These are phyloP conservation scores for Drosophila tsacasi DNA, from an alignment of 1,140 invertebrate genomes.

Conservation along the genomic window DNA sequence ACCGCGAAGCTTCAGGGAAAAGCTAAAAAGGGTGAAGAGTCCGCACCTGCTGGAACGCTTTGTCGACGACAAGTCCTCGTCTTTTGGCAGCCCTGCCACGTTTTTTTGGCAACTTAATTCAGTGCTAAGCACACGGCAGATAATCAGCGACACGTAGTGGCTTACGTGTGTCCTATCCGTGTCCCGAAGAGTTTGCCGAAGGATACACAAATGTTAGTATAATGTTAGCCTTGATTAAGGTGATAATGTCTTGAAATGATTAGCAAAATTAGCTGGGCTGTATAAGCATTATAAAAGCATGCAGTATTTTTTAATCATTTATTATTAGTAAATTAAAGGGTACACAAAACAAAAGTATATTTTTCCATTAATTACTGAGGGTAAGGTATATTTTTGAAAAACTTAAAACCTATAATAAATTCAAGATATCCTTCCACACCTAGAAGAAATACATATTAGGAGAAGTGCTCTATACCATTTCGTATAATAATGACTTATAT, in stretches of 20 bases:
- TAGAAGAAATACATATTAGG: no score
- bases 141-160: conserved; percentile 72
- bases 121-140: conserved; percentile 70
- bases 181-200: conserved; percentile 9
- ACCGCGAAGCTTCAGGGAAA: no score
- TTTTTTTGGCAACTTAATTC: conserved; percentile 75
- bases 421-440: no score
- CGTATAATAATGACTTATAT: no score
- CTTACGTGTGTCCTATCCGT: conserved; percentile 57
- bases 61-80: background rate
- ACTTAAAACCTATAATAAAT: no score
- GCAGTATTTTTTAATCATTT: no score
- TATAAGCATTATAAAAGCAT: background rate
- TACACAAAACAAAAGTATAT: background rate
- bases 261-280: background rate
- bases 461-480: no score
- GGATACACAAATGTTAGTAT: conserved; percentile 7
- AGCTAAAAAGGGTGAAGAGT: background rate
- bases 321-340: background rate
- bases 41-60: conserved; percentile 2
- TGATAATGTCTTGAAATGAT: conserved; percentile 37
- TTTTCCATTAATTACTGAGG: background rate
- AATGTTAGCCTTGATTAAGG: conserved; percentile 34
- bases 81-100: conserved; percentile 32
- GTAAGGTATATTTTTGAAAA: background rate